Conservation (phyloP, 1,140 invertebrate species). For the Eciton burchellii region DNA sequence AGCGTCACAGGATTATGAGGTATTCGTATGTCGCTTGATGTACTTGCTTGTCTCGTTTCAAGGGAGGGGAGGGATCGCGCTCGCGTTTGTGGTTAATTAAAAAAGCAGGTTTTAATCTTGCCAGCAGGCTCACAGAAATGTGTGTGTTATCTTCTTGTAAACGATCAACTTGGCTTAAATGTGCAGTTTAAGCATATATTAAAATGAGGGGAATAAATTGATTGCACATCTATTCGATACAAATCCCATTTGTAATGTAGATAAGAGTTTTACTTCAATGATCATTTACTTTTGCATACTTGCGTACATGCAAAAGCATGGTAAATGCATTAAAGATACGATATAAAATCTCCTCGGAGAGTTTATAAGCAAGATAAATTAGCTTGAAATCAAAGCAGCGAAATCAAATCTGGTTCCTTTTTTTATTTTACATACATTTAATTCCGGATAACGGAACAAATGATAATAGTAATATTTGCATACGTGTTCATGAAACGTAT, state of each 20-base stretch:
- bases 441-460: background rate
- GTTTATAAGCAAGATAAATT: background rate
- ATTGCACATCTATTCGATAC: background rate
- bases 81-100: constrained; percentile 20
- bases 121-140: background rate
- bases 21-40: background rate
- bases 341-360: background rate
- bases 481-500: background rate
- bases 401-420: background rate
- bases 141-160: background rate
- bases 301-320: background rate
- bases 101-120: constrained; percentile 4
- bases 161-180: background rate
- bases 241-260: background rate
- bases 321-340: background rate
- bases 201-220: background rate
- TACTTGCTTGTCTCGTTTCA: background rate
- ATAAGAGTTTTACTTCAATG: background rate
- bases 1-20: background rate
- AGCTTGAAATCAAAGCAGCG: too few relatives aligned
- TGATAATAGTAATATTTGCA: background rate
- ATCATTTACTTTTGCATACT: background rate
- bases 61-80: background rate
- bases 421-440: background rate
- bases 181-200: background rate